phyloP scores from a whole-genome alignment of 2,888 invertebrate genomes.

The Sminthurinus aureus region DNA sequence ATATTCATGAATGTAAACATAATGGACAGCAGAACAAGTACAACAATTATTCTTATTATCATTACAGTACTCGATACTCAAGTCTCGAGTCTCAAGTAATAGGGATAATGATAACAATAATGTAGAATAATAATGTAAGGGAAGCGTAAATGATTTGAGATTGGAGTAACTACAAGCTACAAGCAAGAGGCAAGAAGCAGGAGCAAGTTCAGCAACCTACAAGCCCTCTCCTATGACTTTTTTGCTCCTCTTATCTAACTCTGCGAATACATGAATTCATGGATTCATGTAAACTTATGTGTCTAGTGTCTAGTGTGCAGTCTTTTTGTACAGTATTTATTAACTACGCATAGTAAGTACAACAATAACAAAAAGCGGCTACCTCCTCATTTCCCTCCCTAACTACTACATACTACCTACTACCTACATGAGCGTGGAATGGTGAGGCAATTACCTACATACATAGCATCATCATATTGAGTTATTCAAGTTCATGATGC shows the following conservation, averaged over 20 bases:
- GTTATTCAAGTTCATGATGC: background rate
- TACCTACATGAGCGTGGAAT: conserved; percentile 7
- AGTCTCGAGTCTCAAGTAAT: no score
- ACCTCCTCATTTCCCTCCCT: background rate
- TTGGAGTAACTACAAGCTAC: background rate
- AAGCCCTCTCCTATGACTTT: conserved; percentile 19
- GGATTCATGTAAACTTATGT: no score
- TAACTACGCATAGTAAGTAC: no score
- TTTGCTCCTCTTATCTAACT: conserved; percentile 12
- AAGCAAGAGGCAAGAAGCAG: conserved; percentile 8
- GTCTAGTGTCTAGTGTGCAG: background rate
- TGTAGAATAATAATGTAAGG: background rate
- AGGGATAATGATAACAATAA: no score
- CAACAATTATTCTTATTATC: no score
- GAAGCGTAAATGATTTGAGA: no score
- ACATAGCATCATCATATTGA: background rate
- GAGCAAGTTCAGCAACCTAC: conserved; percentile 36
- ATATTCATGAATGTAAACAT: no score
- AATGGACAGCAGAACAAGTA: no score
- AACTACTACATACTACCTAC: background rate
- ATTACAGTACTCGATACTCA: no score
- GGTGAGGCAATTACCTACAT: background rate
- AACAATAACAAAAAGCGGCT: background rate
- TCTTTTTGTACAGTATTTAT: background rate
- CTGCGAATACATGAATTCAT: background rate